These are phyloP conservation scores for Decapterus maruadsi DNA, from an alignment of 2,797 vertebrate species.

Conservation along the genomic window DNA sequence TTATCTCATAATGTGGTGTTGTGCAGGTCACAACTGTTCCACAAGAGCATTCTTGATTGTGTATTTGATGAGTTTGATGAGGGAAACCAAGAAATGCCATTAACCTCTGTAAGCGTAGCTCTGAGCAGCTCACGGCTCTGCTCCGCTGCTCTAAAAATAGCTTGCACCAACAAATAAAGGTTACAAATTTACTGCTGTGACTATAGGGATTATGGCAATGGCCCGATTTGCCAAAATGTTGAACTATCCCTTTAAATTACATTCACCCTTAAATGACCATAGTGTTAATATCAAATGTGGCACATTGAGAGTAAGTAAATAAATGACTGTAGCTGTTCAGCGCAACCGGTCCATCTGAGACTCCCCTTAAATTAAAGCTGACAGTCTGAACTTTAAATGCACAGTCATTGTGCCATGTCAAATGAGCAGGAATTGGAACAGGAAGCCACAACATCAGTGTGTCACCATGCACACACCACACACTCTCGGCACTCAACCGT, in stretches of 20 bases:
- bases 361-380: constrained; percentile 62
- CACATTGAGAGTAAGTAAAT: neutral
- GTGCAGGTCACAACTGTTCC: too few species aligned
- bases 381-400: constrained; percentile 79
- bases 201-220: too few species aligned
- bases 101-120: too few species aligned
- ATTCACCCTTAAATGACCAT: constrained; percentile 14
- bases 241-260: neutral
- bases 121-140: too few species aligned
- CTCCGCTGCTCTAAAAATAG: too few species aligned
- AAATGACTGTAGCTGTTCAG: constrained; percentile 21
- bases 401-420: constrained; percentile 69
- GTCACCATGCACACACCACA: constrained; percentile 63
- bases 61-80: too few species aligned
- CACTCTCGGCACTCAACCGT: constrained; percentile 52
- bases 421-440: constrained; percentile 50
- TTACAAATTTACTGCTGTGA: too few species aligned
- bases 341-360: constrained; percentile 20
- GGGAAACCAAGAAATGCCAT: too few species aligned
- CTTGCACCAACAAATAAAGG: too few species aligned
- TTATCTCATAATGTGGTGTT: too few species aligned
- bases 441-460: constrained; percentile 55
- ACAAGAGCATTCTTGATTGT: too few species aligned
- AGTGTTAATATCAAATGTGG: constrained; percentile 9
- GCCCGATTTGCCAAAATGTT: too few species aligned